phyloP scores from a whole-genome alignment of 1,140 invertebrate species.

The Listronotus oregonensis region DNA sequence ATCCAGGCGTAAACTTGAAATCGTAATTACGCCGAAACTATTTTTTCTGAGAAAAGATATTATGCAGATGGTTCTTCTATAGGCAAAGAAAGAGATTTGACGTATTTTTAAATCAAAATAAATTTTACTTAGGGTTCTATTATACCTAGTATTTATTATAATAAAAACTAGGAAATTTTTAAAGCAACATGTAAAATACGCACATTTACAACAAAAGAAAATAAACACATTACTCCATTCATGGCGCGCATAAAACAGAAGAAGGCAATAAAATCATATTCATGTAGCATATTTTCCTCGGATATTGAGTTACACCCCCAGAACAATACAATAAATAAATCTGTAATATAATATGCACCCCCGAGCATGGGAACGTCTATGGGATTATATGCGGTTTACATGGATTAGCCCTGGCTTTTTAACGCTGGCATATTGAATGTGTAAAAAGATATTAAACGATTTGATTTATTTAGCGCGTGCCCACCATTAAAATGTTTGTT shows the following conservation, averaged over 20 bases:
- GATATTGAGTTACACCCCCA: slow-evolving; percentile 51
- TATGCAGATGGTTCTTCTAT: no score
- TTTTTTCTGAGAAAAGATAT: no score
- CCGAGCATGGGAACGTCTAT: slow-evolving; percentile 46
- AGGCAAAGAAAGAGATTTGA: no score
- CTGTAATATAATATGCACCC: slow-evolving; percentile 54
- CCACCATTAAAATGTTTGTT: slow-evolving; percentile 51
- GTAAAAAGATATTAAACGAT: slow-evolving; percentile 53
- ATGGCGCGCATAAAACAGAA: slow-evolving; percentile 25
- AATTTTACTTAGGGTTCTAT: no score
- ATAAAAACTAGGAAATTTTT: no score
- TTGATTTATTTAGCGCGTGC: slow-evolving; percentile 51
- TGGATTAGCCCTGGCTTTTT: slow-evolving; percentile 51
- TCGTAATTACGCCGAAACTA: no score
- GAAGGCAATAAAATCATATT: slow-evolving; percentile 49
- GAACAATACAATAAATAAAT: slow-evolving; percentile 52
- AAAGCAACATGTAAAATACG: no score
- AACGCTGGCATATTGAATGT: slow-evolving; percentile 51
- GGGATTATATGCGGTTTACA: slow-evolving; percentile 51
- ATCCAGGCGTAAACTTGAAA: no score
- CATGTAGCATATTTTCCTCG: slow-evolving; percentile 50
- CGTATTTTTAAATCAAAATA: no score
- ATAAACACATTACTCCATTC: slow-evolving; percentile 13
- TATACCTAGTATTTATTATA: no score
- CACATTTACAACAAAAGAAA: no score